phyloP scores from a whole-genome alignment of 2,888 invertebrate species.

The Chaetogeoica ovagalla region DNA sequence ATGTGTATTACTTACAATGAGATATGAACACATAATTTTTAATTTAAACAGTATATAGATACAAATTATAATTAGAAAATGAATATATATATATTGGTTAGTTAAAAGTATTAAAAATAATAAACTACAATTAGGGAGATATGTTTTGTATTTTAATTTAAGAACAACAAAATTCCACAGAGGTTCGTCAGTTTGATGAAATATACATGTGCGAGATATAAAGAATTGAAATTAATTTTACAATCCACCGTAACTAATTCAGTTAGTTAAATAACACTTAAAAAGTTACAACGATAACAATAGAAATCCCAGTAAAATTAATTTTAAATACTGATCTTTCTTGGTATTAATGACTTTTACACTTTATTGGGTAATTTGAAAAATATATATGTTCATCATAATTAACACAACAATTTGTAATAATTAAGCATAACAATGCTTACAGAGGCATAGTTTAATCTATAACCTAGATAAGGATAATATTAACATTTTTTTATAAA shows the following conservation, averaged over 20 bases:
- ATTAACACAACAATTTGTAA: constrained; percentile 2
- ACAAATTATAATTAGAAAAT: background rate
- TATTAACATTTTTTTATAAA: background rate
- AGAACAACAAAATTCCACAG: constrained; percentile 2
- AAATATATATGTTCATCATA: background rate
- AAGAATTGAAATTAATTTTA: constrained; percentile 10
- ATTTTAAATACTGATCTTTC: constrained; percentile 4
- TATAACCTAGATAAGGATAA: background rate
- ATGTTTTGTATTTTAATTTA: constrained; percentile 30
- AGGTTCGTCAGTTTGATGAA: background rate
- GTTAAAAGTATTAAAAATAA: constrained; percentile 16
- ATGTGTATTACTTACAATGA: constrained; percentile 26
- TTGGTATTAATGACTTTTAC: background rate
- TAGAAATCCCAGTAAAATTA: background rate
- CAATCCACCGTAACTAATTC: background rate
- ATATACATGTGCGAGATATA: background rate
- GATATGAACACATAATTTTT: constrained; percentile 32
- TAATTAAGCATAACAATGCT: background rate
- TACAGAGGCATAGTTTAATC: background rate
- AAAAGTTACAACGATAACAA: background rate
- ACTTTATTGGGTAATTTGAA: background rate
- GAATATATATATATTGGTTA: constrained; percentile 1
- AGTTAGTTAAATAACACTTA: background rate
- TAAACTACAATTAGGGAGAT: constrained; percentile 6
- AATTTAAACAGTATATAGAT: background rate